Base-by-base conservation (phyloP, 2,888 invertebrate genomes). In the Hedychridium roseum region DNA sequence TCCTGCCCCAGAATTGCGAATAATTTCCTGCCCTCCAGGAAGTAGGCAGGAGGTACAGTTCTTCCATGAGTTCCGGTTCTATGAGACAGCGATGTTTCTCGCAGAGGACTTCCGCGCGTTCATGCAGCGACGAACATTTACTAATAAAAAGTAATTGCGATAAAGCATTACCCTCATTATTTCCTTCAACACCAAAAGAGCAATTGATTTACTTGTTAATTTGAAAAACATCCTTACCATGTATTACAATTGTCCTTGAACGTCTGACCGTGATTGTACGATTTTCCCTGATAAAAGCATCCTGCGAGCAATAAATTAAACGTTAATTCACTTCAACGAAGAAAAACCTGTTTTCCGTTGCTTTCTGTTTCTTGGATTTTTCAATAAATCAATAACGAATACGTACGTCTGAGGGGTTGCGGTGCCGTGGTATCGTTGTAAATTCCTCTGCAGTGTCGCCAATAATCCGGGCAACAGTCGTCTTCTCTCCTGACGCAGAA, bases 381-480 rank as follows among this genome's bases (percentile, higher is more conserved):
- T n/a, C n/a, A n/a, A n/a, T n/a, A n/a, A n/a, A n/a, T n/a, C n/a
- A n/a, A n/a, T n/a, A n/a, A n/a, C n/a, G n/a, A 11, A 21, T 37
- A 58, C 59, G 26, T 23, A 61, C 61, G 36, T 42, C 55, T 60
- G 4, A 40, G 1, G 7, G 75, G 73, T 1, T 57, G 42, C 2
- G 60, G 57, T 0, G 60, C 45, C 2, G 66, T 59, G 27, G 74
- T 67, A 1, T 58, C 52, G 0, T 70, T 59, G 1, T 50, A 41
- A 11, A 74, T 60, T 5, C 86, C 86, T 58, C 80, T 81, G 71
- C 97, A 97, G 53, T 86, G 85, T 1, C 84, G 82, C 76, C 85
- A 86, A 76, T 89, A 97, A 79, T 97, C 97, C 0, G 97, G 97
- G 71, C 97, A 97, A 76, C 97, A 97, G 76, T 97, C 97, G 61